Conservation (phyloP, 2,888 invertebrate genomes). For the Lapara coniferarum region DNA sequence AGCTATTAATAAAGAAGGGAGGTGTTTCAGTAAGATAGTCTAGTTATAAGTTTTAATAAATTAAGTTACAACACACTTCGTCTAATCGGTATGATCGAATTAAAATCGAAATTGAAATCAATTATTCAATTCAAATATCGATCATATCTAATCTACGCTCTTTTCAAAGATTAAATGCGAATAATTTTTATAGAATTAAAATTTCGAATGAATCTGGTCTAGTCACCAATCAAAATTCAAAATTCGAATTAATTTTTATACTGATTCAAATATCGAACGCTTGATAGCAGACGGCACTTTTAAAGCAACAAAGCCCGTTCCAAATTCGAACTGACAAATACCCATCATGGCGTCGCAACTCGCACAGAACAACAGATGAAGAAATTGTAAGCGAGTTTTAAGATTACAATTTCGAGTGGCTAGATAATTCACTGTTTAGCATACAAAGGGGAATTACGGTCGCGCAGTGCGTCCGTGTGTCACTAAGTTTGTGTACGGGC, state of each 20-base stretch:
- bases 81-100: slow-evolving; percentile 11
- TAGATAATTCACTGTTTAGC: slow-evolving; percentile 82
- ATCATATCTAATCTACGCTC: slow-evolving; percentile 18
- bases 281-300: slow-evolving; percentile 15
- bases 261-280: slow-evolving; percentile 15
- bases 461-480: slow-evolving; percentile 73
- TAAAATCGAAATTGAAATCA: slow-evolving; percentile 4
- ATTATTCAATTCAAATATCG: slow-evolving; percentile 14
- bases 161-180: slow-evolving; percentile 6
- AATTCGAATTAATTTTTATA: slow-evolving; percentile 21
- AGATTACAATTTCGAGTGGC: slow-evolving; percentile 82
- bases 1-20: too few relatives aligned
- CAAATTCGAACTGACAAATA: slow-evolving; percentile 46
- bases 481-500: slow-evolving; percentile 71
- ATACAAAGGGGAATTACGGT: slow-evolving; percentile 83
- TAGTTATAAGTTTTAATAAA: too few relatives aligned
- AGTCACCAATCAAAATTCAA: slow-evolving; percentile 12
- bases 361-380: slow-evolving; percentile 73
- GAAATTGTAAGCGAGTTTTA: slow-evolving; percentile 79
- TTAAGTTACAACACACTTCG: not conserved
- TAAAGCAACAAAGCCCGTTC: slow-evolving; percentile 27
- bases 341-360: slow-evolving; percentile 49
- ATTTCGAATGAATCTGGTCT: slow-evolving; percentile 7
- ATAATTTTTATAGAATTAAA: slow-evolving; percentile 11
- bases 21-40: too few relatives aligned